Evolutionary conservation across 2,888 invertebrate species (phyloP), one percentile per base, ranked within the genome.

Genomic region (Nesidiocoris tenuis): DNA sequence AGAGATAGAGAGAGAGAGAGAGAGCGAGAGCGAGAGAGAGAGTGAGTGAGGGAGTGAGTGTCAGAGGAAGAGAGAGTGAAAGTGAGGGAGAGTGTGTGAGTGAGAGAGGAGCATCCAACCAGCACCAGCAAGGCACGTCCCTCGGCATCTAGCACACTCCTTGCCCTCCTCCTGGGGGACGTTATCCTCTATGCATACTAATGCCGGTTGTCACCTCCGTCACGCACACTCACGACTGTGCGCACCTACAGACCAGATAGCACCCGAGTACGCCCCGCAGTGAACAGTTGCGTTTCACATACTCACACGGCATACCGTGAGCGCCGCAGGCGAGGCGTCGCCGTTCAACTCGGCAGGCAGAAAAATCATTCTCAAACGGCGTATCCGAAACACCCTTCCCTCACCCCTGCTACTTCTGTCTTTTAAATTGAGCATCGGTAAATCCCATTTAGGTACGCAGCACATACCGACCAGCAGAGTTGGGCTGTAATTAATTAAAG

Each of bases 121-220:
- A 12, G 39, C 39, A 3, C 5, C 39, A 7, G 39, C 39, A 12
- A 12, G 39, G 39, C 39, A 39, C 39, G 12, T 39, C 39, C 39
- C 39, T 7, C 39, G 39, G 39, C 39, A 39, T 39, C 39, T 39
- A 39, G 39, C 67, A 67, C 67, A 21, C 67, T 67, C 67, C 39
- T 39, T 3, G 39, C 12, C 5, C 39, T 12, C 17, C 19, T 55
- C 67, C 24, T 22, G 67, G 19, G 67, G 67, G 67, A 67, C 23
- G 17, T 67, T 67, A 67, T 55, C 67, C 67, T 21, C 55, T 67
- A 67, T 67, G 67, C 67, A 67, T 67, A 67, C 67, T 67, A 67
- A 67, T 67, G 67, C 55, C 55, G 55, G 55, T 67, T 67, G 67
- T 67, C 67, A 67, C 67, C 67, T 67, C 55, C 39, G 39, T 39